Percentiles rank a stretch among this genome's conserved stretches.
phyloP scores from a whole-genome alignment of 2,113 vertebrate genomes.

The Channa maculata region DNA sequence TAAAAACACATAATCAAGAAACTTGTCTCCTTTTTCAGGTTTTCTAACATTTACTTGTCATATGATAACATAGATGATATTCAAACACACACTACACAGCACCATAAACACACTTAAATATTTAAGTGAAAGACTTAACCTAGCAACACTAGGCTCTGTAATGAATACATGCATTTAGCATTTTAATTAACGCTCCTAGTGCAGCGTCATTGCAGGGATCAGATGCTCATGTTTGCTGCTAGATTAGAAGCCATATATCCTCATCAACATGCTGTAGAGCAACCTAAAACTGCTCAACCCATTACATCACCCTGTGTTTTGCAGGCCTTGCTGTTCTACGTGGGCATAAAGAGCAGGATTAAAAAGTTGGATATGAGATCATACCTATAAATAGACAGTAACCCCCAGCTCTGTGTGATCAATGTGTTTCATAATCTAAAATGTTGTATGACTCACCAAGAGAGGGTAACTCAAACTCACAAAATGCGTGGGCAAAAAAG shows the following conservation, averaged over 20 bases:
- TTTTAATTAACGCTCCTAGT: conserved; percentile 44
- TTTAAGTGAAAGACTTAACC: conserved; percentile 23
- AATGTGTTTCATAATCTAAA: conserved; percentile 73
- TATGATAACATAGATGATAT: not conserved
- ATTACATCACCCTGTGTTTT: conserved; percentile 67
- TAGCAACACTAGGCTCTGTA: conserved; percentile 33
- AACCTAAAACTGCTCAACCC: conserved; percentile 38
- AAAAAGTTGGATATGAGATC: conserved; percentile 73
- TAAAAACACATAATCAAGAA: conserved; percentile 58
- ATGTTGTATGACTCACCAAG: conserved; percentile 63
- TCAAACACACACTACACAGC: not conserved
- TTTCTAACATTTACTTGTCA: conserved; percentile 14
- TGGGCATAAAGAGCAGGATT: conserved; percentile 72
- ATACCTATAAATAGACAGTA: conserved; percentile 73
- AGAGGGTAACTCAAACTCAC: conserved; percentile 30
- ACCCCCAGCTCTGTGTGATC: conserved; percentile 56
- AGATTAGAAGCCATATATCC: conserved; percentile 52
- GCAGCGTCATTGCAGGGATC: conserved; percentile 32
- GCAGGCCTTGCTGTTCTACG: conserved; percentile 44
- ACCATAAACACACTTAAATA: conserved; percentile 33
- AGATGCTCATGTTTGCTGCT: conserved; percentile 40
- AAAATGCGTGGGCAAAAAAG: conserved; percentile 8
- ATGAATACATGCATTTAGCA: conserved; percentile 37
- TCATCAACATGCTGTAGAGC: conserved; percentile 43
- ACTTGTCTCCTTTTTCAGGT: not conserved